phyloP scores from a whole-genome alignment of 2,797 vertebrate genomes.

The Psittacula derbiana region DNA sequence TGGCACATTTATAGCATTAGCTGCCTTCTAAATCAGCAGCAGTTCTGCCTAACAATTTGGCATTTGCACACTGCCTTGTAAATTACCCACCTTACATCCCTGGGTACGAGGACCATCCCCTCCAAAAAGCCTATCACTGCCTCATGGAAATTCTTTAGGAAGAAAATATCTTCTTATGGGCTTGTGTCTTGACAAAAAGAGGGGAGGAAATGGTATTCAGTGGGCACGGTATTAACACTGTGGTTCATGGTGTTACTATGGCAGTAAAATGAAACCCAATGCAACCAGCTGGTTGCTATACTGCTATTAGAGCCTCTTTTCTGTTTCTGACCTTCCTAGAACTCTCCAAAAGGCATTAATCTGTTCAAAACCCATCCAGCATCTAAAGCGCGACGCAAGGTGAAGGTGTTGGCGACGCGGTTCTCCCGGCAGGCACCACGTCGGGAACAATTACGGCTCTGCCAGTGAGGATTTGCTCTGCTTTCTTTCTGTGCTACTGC shows the following conservation, averaged over 20 bases:
- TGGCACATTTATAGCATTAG: slow-evolving; percentile 71
- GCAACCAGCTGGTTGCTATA: slow-evolving; percentile 33
- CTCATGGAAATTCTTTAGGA: slow-evolving; percentile 1
- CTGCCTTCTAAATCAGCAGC: slow-evolving; percentile 74
- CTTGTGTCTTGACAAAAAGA: neutral
- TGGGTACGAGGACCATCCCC: neutral
- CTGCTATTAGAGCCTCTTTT: neutral
- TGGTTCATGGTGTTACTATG: slow-evolving; percentile 42
- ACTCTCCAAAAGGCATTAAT: neutral
- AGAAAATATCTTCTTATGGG: neutral
- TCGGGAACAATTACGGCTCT: neutral
- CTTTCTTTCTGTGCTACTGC: neutral
- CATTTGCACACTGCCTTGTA: slow-evolving; percentile 68
- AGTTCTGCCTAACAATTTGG: slow-evolving; percentile 72
- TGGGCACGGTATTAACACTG: neutral
- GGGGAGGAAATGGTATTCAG: neutral
- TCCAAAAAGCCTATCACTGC: slow-evolving; percentile 41
- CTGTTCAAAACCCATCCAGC: neutral
- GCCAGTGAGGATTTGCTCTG: fast-evolving
- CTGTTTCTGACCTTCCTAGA: slow-evolving; percentile 21
- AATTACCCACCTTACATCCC: slow-evolving; percentile 63
- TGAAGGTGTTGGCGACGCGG: neutral
- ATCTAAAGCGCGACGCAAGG: neutral
- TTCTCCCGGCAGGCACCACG: fast-evolving
- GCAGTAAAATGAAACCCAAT: slow-evolving; percentile 17